phyloP scores from a whole-genome alignment of 2,797 vertebrate genomes.

The Cynopterus sphinx region DNA sequence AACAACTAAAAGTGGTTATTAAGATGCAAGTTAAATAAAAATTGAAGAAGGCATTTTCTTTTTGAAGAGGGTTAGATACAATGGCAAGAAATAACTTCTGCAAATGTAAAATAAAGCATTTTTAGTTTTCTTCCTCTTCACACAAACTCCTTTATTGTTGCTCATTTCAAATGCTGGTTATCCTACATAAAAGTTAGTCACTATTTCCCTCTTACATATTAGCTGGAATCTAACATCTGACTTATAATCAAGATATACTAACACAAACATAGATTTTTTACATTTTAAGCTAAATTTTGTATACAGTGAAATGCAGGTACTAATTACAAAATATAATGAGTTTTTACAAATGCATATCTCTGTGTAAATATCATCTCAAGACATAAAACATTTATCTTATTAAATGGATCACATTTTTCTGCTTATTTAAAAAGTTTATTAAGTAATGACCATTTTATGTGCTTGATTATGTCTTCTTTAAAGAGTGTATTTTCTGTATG shows the following conservation, averaged over 20 bases:
- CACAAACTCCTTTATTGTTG: neutral
- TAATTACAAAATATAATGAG: neutral
- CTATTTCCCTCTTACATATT: neutral
- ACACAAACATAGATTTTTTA: neutral
- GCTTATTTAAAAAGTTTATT: neutral
- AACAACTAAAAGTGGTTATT: neutral
- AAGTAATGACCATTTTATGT: neutral
- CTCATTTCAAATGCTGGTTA: neutral
- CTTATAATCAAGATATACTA: neutral
- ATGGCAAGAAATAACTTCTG: neutral
- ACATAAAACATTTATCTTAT: neutral
- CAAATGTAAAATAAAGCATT: neutral
- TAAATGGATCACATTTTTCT: neutral
- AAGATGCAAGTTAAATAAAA: neutral
- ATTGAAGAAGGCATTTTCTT: neutral
- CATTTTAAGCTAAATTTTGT: neutral
- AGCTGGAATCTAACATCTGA: neutral
- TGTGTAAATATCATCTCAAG: neutral
- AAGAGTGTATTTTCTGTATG: neutral
- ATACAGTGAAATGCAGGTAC: neutral
- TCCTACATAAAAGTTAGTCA: neutral
- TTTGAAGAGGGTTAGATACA: neutral
- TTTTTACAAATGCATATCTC: neutral
- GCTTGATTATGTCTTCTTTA: neutral
- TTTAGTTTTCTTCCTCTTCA: neutral